Base-by-base conservation (phyloP, 2,113 vertebrate species). In the Brachirus orientalis region DNA sequence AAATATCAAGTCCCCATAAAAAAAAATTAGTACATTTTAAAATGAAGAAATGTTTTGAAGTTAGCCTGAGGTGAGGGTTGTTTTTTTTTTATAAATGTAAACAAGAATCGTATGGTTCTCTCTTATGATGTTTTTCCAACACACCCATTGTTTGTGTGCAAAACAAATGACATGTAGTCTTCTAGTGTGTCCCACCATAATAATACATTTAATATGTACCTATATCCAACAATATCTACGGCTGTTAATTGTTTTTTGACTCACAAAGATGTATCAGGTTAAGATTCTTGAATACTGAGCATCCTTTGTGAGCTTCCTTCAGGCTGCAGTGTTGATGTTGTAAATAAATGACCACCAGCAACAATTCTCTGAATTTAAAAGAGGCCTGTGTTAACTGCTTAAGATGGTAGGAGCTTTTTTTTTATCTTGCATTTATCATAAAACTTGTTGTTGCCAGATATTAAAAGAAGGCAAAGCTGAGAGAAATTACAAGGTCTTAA, bases 271-370 rank as follows among this genome's bases (percentile, higher is more conserved):
- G 75, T 61, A 67, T 74, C 75, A 62, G 69, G 69, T 83, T 58
- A 63, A 66, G 71, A 53, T 43, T 79, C 55, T 74, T 72, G 62
- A 62, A 65, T 65, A 79, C 44, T 73, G 64, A 74, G 61, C 50
- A 69, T 76, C 83, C 77, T 72, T 73, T 83, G 60, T 50, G 51
- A 80, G 67, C 56, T 73, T 80, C 73, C 69, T 57, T 77, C 53
- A 65, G 72, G 77, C 63, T 63, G 74, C 70, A 75, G 71, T 75
- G 67, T 82, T 70, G 69, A 69, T 62, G 73, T 72, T 81, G 53
- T 81, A 56, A 79, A 71, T 79, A 78, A 68, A 77, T 58, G 54
- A 82, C 75, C 78, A 84, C 78, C 82, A 84, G 69, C 75, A 77
- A 75, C 72, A 82, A 62, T 80, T 68, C 41, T 81, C 41, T 70